Base-by-base conservation (phyloP, 2,113 vertebrate genomes). In the Hyperoodon ampullatus region DNA sequence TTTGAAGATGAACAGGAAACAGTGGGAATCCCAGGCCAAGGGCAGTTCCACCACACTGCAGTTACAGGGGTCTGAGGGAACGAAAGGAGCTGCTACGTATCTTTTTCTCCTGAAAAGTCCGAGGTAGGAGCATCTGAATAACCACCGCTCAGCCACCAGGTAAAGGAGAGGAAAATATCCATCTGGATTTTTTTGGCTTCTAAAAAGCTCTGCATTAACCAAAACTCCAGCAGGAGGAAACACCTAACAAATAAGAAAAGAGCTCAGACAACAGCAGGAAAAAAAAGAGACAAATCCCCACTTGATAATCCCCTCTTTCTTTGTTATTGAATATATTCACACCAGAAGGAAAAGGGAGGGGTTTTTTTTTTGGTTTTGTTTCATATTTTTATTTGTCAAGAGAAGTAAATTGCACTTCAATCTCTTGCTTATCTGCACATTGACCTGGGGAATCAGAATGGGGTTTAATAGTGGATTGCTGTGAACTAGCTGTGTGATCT, bases 311-410 rank as follows among this genome's bases (percentile, higher is more conserved):
- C 9, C 58, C 61, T 87, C 35, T 82, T 42, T 65, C 63, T 82
- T 92, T 94, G 28, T 60, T 91, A 81, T 85, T 26, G 7, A 61
- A 47, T 71, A 28, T 88, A 86, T 77, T 88, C 16, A 86, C 3
- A 85, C 9, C 53, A 58, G 19, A 84, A 55, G n/a, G 4, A 26
- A 88, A 65, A 93, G 9, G 39, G 30, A 65, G n/a, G 47, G 47
- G 15, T 33, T 42, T 58, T 66, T 19, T 7, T 50, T 91, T 87
- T 50, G 8, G 12, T 47, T 60, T 96, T 88, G 12, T 93, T 88
- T 96, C 11, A 2, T 93, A 72, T 23, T 70, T 93, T 90, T 4
- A 60, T 44, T 70, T 58, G n/a, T 75, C 78, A 53, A 18, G 12
- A 91, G 42, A 44, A 71, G n/a, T 80, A 68, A 44, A 10, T 24